Evolutionary conservation across 2,888 invertebrate genomes (phyloP).

Genomic region (Craniophora ligustri): DNA sequence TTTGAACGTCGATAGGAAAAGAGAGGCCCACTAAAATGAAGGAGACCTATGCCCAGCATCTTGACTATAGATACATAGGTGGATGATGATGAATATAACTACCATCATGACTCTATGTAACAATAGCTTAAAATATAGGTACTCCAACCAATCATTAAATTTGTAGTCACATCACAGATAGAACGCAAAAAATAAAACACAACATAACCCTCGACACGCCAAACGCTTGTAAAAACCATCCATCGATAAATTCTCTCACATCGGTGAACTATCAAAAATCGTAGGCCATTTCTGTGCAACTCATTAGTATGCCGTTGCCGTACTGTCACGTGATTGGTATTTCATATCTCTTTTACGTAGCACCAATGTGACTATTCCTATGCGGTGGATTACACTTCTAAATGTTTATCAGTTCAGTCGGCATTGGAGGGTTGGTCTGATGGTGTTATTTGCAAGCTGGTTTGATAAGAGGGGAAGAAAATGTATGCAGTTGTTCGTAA

Average conservation of each 20-base stretch:
- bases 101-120: no score
- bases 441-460: constrained; percentile 22
- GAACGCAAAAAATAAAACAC: background rate
- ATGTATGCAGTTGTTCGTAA: background rate
- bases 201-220: background rate
- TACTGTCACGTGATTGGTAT: constrained; percentile 56
- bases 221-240: constrained; percentile 18
- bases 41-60: no score
- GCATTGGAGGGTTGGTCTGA: constrained; percentile 13
- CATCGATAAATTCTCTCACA: constrained; percentile 46
- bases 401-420: constrained; percentile 45
- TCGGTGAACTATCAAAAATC: constrained; percentile 39
- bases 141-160: no score
- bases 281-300: constrained; percentile 11
- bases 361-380: constrained; percentile 46
- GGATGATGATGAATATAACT: no score
- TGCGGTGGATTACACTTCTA: constrained; percentile 38
- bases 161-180: background rate
- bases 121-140: no score
- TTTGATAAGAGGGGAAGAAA: constrained; percentile 3
- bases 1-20: no score
- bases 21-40: no score
- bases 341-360: constrained; percentile 48
- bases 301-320: constrained; percentile 46
- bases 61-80: no score